These are phyloP conservation scores for Xenops minutus DNA, from an alignment of 2,797 vertebrate species.

Conservation along the genomic window DNA sequence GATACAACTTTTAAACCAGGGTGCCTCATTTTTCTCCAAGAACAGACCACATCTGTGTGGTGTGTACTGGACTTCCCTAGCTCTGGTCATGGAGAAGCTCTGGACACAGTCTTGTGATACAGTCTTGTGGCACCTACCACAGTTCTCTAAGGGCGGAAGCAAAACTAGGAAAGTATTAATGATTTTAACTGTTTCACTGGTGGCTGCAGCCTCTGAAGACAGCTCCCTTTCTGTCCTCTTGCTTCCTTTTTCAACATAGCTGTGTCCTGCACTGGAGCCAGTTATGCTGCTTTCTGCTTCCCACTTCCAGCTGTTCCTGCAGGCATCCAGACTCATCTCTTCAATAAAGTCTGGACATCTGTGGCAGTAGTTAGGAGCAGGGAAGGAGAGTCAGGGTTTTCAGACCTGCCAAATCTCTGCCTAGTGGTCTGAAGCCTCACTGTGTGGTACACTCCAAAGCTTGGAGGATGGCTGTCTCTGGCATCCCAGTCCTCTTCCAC, in stretches of 20 bases:
- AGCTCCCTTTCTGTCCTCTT: neutral
- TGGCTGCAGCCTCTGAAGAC: neutral
- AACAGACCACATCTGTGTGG: neutral
- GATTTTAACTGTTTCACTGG: neutral
- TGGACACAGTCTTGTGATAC: neutral
- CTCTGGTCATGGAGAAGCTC: neutral
- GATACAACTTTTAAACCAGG: neutral
- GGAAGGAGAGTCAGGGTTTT: neutral
- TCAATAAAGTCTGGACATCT: slow-evolving; percentile 28
- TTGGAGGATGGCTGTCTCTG: accelerated
- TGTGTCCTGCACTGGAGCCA: neutral
- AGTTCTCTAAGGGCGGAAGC: neutral
- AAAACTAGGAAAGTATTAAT: neutral
- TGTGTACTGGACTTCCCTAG: neutral
- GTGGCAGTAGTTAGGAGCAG: neutral
- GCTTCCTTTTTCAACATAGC: neutral
- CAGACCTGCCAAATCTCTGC: neutral
- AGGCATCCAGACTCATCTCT: neutral
- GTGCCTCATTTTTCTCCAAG: neutral
- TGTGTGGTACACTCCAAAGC: accelerated
- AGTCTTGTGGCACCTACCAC: neutral
- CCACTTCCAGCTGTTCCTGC: slow-evolving; percentile 22
- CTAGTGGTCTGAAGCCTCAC: neutral
- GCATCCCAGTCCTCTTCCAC: accelerated
- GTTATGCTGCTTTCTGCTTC: neutral